Conservation (phyloP, 1,140 invertebrate species). For the Drosophila mauritiana region DNA sequence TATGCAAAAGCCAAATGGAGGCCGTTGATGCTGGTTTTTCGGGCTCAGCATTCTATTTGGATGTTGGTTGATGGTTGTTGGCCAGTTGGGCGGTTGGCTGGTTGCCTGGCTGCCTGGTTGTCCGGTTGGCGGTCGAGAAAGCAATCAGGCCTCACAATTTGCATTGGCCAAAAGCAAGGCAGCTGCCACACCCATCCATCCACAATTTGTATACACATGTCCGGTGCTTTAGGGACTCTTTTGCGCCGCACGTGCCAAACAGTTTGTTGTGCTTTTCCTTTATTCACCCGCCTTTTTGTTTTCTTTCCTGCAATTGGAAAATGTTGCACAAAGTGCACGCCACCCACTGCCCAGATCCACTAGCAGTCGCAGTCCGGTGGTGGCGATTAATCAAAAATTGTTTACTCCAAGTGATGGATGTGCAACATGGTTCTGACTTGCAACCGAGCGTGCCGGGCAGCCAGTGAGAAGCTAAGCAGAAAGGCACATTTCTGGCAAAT, state of each 20-base stretch:
- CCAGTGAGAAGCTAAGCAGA: conserved; percentile 59
- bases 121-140: conserved; percentile 36
- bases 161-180: conserved; percentile 29
- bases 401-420: conserved; percentile 82
- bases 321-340: conserved; percentile 68
- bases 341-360: conserved; percentile 24
- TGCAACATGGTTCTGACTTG: conserved; percentile 79
- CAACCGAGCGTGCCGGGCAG: conserved; percentile 51
- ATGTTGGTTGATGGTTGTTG: conserved; percentile 38
- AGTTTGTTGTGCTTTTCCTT: conserved; percentile 36
- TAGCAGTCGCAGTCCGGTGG: conserved; percentile 38
- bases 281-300: conserved; percentile 17
- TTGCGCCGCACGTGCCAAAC: conserved; percentile 58
- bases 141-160: conserved; percentile 78
- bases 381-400: conserved; percentile 81
- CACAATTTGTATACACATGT: conserved; percentile 74
- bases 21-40: conserved; percentile 23
- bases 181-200: conserved; percentile 57
- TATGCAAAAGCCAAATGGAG: conserved; percentile 80
- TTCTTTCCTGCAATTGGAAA: conserved; percentile 69
- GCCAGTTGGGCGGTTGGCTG: background rate
- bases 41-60: background rate
- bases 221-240: conserved; percentile 40
- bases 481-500: conserved; percentile 54
- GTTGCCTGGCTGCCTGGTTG: conserved; percentile 13